Evolutionary conservation across 1,140 invertebrate genomes (phyloP).

Genomic region (Eueides isabella): DNA sequence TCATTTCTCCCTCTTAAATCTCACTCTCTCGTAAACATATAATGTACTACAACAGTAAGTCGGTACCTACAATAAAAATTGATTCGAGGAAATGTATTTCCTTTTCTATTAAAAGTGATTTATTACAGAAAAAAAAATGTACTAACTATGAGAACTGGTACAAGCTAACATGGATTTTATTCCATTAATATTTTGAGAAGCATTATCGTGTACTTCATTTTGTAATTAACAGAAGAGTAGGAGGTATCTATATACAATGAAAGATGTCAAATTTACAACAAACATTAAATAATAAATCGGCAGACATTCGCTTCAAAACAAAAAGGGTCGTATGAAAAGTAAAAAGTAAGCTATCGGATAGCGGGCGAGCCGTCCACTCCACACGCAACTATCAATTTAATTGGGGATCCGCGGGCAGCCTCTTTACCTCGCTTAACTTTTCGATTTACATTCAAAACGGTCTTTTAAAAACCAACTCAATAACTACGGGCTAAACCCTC

Average conservation of each 20-base stretch:
- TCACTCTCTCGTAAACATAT: no score
- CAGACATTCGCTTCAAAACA: conserved; percentile 1
- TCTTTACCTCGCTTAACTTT: conserved; percentile 80
- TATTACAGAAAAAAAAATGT: no score
- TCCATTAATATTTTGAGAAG: not conserved
- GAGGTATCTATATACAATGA: not conserved
- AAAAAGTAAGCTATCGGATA: conserved; percentile 27
- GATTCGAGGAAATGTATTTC: no score
- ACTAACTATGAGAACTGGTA: no score
- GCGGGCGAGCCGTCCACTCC: conserved; percentile 45
- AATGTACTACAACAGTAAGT: no score
- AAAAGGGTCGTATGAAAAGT: conserved; percentile 13
- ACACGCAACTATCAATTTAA: conserved; percentile 78
- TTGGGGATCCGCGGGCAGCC: conserved; percentile 72
- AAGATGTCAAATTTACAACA: not conserved
- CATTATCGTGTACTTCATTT: not conserved
- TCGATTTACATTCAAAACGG: conserved; percentile 82
- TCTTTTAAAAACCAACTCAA: conserved; percentile 81
- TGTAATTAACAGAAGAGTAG: not conserved
- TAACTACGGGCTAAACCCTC: conserved; percentile 73
- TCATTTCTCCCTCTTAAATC: no score
- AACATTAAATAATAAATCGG: conserved; percentile 12
- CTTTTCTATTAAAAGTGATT: no score
- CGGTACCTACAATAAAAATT: no score
- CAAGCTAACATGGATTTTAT: no score